Evolutionary conservation across 2,797 vertebrate species (phyloP), one percentile per base, ranked within the genome.

Genomic region (Sebastes elongatus): DNA sequence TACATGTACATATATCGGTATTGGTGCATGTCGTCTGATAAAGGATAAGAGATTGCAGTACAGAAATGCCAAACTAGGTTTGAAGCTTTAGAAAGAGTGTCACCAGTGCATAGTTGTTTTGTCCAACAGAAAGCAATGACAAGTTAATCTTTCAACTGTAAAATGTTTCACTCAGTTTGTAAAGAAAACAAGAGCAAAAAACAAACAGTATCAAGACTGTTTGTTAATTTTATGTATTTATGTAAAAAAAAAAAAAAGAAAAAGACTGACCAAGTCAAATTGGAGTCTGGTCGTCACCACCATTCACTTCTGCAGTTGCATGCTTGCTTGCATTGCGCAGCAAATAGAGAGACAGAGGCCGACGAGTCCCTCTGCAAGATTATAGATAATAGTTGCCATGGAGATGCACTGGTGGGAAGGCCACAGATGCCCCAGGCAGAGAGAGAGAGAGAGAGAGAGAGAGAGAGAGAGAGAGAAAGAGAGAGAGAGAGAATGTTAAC

Each of bases 361-460:
- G 87, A 90, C 52, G 71, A 93, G 89, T 93, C 86, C 84, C 86
- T 85, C 80, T 86, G 91, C 78, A 84, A 84, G 88, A 93, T 92
- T 86, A 87, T 82, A 93, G 89, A 92, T 93, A 79, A 74, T 67
- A 69, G 94, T 95, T 95, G 89, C 93, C 86, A 95, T 95, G 92
- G 94, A 81, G 87, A 94, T 91, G 78, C 83, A 90, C 75, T 71
- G 85, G 86, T 78, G 88, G 86, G 90, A 93, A 90, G 92, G 87
- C 86, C 93, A 88, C 78, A 81, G 78, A 87, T 60, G 76, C 79
- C 65, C 74, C 30, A 82, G 87, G 76, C 87, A 84, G 33, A 33
- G 35, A 38, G 4, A 38, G 35, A 35, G 33, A 35, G 35, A 74
- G 60, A 77, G 74, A 80, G 84, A 68, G 65, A 10, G 46, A 53